Conservation (phyloP, 2,888 invertebrate genomes). For the Scaptomyza parva region DNA sequence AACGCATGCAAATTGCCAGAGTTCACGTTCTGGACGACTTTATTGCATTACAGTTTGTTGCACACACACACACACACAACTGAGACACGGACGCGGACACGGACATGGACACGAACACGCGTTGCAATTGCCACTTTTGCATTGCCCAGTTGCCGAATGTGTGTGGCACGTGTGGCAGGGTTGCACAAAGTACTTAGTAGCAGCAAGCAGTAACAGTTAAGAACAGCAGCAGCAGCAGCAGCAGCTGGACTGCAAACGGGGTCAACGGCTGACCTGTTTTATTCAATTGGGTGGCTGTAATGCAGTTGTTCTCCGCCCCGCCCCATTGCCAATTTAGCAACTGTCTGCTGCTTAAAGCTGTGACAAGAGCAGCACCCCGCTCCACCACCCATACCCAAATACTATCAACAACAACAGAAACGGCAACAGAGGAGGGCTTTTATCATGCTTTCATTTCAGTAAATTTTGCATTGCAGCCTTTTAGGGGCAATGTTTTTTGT, state of each 20-base stretch:
- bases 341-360: constrained; percentile 35
- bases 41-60: constrained; percentile 71
- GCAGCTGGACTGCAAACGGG: constrained; percentile 23
- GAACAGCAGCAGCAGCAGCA: not conserved
- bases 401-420: constrained; percentile 1
- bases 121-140: constrained; percentile 64
- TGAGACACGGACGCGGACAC: constrained; percentile 21
- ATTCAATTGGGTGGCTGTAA: constrained; percentile 5
- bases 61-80: no score
- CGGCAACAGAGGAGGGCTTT: constrained; percentile 9
- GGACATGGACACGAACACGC: constrained; percentile 23
- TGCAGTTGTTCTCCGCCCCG: constrained; percentile 1
- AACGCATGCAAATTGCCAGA: constrained; percentile 80
- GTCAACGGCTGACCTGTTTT: constrained; percentile 50
- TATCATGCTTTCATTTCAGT: constrained; percentile 20
- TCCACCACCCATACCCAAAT: constrained; percentile 3
- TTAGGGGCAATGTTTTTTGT: constrained; percentile 35
- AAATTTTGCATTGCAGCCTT: constrained; percentile 59
- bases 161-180: constrained; percentile 15
- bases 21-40: constrained; percentile 58
- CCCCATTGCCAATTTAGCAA: constrained; percentile 47
- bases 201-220: no score
- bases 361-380: constrained; percentile 21
- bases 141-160: constrained; percentile 41
- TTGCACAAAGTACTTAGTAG: constrained; percentile 8